Evolutionary conservation across 2,888 invertebrate genomes (phyloP), one percentile per base, ranked within the genome.

Genomic region (Drosophila phalerata): DNA sequence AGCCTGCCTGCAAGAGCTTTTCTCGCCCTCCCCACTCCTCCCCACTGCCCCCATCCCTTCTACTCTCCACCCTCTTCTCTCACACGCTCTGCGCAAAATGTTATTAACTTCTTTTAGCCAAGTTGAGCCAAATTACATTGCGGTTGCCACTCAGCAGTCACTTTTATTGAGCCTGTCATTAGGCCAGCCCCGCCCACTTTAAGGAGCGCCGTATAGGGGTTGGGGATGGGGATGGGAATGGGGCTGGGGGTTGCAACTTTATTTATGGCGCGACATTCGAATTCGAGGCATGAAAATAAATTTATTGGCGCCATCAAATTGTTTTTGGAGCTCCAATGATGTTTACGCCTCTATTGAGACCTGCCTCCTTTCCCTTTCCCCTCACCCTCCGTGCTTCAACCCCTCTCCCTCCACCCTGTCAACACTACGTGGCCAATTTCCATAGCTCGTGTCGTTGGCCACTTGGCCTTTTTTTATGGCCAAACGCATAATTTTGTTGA

Each of bases 41-140:
- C 32, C 6, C 11, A 5, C 55, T 1, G 4, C 17, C 10, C 5
- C 5, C 5, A 1, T 10, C 19, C 0, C 47, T 5, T 9, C 17
- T 11, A n/a, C n/a, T 40, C 17, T 47, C 9, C 43, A 2, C 19
- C 38, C 11, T 32, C 11, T 37, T 9, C 25, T 42, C 13, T n/a
- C 19, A 43, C 34, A 47, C 53, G 45, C 45, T 37, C 38, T 75
- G 71, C 68, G 75, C 75, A 74, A 86, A 76, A 88, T 85, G 84
- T 88, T 85, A 88, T 85, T 85, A 88, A 86, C 84, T 83, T 86
- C 84, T 85, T 88, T 85, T 88, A 72, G 87, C 79, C 85, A 77
- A 77, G 75, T 79, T 70, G 83, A 73, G 81, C 77, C 80, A 91
- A 91, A 90, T 89, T 90, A 82, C 88, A 89, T 90, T 90, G 90